phyloP scores from a whole-genome alignment of 1,140 invertebrate species.

The Ceratitis capitata region DNA sequence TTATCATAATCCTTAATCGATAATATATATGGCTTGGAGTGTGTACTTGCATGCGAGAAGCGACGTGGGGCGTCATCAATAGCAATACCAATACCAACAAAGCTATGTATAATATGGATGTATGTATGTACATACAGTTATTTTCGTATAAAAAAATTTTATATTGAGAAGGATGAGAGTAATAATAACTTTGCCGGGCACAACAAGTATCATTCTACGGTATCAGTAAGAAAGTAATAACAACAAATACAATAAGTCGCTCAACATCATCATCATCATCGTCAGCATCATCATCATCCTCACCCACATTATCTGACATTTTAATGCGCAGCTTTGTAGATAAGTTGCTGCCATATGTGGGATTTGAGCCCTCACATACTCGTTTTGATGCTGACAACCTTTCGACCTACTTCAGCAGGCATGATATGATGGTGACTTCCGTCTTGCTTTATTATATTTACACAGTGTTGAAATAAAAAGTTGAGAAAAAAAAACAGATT shows the following conservation, averaged over 20 bases:
- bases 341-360: too few species aligned
- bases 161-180: not conserved
- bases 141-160: too few species aligned
- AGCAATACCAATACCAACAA: not conserved
- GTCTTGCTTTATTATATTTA: not conserved
- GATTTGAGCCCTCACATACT: not conserved
- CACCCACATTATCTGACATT: not conserved
- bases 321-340: not conserved
- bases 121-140: too few species aligned
- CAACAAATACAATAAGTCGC: conserved; percentile 1
- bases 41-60: not conserved
- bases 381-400: not conserved
- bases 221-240: not conserved
- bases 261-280: not conserved
- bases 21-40: conserved; percentile 57
- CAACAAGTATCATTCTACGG: not conserved
- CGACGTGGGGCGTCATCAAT: not conserved
- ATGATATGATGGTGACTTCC: not conserved
- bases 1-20: conserved; percentile 62
- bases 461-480: too few species aligned
- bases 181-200: not conserved
- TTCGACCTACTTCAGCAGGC: not conserved
- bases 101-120: not conserved
- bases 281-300: not conserved
- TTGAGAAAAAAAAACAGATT: too few species aligned